Conservation (phyloP, 2,888 invertebrate genomes). For the Rhagonycha fulva region DNA sequence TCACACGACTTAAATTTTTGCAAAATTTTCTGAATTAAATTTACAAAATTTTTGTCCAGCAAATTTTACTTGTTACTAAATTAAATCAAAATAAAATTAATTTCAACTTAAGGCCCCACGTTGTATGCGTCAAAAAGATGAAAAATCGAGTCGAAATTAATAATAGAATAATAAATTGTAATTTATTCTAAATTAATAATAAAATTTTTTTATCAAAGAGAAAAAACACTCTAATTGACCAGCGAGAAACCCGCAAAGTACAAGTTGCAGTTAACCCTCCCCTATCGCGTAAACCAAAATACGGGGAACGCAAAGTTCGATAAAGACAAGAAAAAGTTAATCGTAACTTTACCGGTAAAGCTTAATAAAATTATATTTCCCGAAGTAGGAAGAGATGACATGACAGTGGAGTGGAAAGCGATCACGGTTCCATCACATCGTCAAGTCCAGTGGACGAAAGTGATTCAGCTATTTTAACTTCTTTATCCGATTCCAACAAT, state of each 20-base stretch:
- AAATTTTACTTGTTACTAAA: too few species aligned
- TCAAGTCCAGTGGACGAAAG: conserved; percentile 59
- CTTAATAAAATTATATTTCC: conserved; percentile 33
- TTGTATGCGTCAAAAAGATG: too few species aligned
- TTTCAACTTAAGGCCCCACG: too few species aligned
- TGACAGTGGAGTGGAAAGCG: conserved; percentile 82
- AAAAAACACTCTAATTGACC: conserved; percentile 69
- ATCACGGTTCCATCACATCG: conserved; percentile 59
- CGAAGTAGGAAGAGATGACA: conserved; percentile 60
- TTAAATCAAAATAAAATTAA: too few species aligned
- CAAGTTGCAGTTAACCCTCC: conserved; percentile 76
- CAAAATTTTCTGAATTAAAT: too few species aligned
- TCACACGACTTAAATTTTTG: too few species aligned
- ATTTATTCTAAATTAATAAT: too few species aligned
- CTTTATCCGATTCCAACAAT: background rate
- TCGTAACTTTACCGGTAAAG: conserved; percentile 78
- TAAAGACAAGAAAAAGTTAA: conserved; percentile 70
- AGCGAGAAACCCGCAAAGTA: conserved; percentile 86
- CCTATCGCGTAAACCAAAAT: conserved; percentile 80
- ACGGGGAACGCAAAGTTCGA: conserved; percentile 88
- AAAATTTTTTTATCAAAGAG: too few species aligned
- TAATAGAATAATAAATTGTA: too few species aligned
- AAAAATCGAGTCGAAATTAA: too few species aligned
- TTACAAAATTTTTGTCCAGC: too few species aligned
- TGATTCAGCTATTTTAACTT: conserved; percentile 10